These are phyloP conservation scores for Leuciscus waleckii DNA, from an alignment of 2,797 vertebrate genomes.

Conservation along the genomic window DNA sequence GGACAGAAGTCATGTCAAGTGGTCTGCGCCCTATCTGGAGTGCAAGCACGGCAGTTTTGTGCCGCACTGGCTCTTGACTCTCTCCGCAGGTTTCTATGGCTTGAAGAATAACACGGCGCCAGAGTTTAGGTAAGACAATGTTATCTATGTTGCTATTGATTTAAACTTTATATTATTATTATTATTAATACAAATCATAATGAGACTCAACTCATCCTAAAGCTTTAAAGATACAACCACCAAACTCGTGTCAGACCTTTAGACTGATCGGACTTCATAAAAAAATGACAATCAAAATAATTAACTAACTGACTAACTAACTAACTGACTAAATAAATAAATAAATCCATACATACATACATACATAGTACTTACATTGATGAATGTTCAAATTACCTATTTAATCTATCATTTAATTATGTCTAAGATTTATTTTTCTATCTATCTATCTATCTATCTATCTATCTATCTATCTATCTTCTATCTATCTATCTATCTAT, in stretches of 20 bases:
- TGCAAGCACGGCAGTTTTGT: constrained; percentile 93
- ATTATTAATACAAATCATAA: no score
- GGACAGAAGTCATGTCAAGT: constrained; percentile 90
- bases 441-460: no score
- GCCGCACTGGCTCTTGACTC: constrained; percentile 92
- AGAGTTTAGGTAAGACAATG: constrained; percentile 89
- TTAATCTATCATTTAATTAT: no score
- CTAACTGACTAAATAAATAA: no score
- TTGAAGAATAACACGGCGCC: constrained; percentile 84
- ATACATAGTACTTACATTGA: no score
- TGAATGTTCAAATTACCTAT: no score
- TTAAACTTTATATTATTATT: neutral
- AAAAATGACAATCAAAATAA: no score
- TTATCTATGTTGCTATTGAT: neutral
- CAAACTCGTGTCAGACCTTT: neutral
- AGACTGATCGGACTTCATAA: neutral
- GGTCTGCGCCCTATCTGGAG: constrained; percentile 95
- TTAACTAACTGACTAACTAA: no score
- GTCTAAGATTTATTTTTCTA: no score
- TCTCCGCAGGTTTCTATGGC: constrained; percentile 93
- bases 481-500: neutral
- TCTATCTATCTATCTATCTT: neutral
- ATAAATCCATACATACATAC: no score
- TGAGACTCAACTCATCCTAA: neutral
- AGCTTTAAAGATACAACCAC: neutral